Percentiles rank a stretch among this genome's conserved stretches.
Conservation (phyloP, 2,113 vertebrate genomes). For the Apodemus speciosus region DNA sequence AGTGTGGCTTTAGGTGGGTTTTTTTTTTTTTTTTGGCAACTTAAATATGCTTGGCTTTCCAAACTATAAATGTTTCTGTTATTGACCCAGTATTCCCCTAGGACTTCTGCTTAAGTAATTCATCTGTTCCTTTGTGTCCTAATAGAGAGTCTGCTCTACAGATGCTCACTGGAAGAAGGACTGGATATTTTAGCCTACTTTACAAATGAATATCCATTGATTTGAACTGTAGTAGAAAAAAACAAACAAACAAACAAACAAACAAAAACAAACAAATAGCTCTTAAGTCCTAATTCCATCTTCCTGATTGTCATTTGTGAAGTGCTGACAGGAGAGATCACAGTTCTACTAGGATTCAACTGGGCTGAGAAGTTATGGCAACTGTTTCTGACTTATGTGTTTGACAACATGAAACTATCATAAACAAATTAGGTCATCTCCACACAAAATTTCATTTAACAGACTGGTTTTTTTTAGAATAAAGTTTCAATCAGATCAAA, state of each 20-base stretch:
- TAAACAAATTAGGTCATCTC: neutral
- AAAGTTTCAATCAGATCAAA: conserved; percentile 39
- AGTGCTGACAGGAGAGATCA: neutral
- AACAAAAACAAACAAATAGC: neutral
- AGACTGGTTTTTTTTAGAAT: neutral
- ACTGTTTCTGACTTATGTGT: conserved; percentile 1
- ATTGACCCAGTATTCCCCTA: conserved; percentile 3
- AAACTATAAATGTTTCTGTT: conserved; percentile 1
- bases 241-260: neutral
- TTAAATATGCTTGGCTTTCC: neutral
- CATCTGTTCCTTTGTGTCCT: neutral
- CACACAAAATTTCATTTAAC: neutral
- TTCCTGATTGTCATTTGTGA: neutral
- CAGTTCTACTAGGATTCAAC: neutral
- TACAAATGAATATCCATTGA: neutral
- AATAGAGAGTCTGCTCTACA: neutral
- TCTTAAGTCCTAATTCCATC: neutral
- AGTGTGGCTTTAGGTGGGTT: neutral
- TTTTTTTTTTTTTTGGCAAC: neutral
- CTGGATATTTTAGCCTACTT: neutral
- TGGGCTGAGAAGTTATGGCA: neutral
- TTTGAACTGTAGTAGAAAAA: neutral
- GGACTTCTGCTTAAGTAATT: neutral
- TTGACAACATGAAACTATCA: neutral
- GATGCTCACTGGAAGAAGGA: neutral